Evolutionary conservation across 2,113 vertebrate genomes (phyloP), one percentile per base, ranked within the genome.

Genomic region (Brachypteracias leptosomus): DNA sequence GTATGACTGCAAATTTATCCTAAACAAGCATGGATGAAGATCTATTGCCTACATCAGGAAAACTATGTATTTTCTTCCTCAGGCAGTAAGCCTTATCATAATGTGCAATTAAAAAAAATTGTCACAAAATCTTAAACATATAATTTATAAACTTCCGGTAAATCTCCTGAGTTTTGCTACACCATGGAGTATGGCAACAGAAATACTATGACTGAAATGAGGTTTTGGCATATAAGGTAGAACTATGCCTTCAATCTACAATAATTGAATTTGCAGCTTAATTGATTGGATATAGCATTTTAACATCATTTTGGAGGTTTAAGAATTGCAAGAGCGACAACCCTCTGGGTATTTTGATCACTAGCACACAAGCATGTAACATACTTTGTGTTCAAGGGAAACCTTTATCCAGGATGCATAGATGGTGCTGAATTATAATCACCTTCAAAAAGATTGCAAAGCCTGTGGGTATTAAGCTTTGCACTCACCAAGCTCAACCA

Each of bases 311-410:
- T 97, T 96, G 70, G 95, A 96, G 67, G 83, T 97, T 98, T 97
- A 96, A 97, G 95, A 96, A 96, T 77, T 94, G 96, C 93, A 96
- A 97, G 89, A 95, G 84, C 1, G n/a, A 91, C 84, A 97, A 96
- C 93, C 88, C 91, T 96, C 90, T n/a, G 46, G 90, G 94, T 95
- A 97, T 98, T 97, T 97, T 97, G 96, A 98, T 98, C 96, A 97
- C 90, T 92, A 94, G 92, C 94, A 96, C 93, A 95, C 88, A 97
- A 93, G 89, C 85, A 97, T 95, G 96, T 96, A 97, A 95, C 96
- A 95, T 59, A 94, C 97, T 97, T 97, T 97, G 95, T 97, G 97
- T 98, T 97, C 97, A 98, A 97, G 97, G 92, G 95, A 87, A 97
- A 95, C 94, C 90, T 97, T 98, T 96, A 97, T 97, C 97, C 95